These are phyloP conservation scores for Chiloscyllium punctatum DNA, from an alignment of 2,797 vertebrate species.

Conservation along the genomic window DNA sequence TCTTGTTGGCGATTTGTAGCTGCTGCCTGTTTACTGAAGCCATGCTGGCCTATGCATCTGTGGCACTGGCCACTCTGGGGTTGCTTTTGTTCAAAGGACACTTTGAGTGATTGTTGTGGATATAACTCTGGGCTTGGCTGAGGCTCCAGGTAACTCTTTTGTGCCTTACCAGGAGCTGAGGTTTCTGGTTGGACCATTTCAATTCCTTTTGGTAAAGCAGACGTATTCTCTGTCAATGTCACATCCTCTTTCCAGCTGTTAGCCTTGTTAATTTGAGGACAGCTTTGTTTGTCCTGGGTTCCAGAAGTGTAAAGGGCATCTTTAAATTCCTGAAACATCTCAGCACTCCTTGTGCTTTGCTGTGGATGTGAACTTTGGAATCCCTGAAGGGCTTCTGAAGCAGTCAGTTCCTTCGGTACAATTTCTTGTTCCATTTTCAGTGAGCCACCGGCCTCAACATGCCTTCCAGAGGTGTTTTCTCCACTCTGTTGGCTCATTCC, in stretches of 20 bases:
- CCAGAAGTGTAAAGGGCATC: conserved; percentile 51
- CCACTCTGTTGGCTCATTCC: conserved; percentile 34
- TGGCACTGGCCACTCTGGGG: background rate
- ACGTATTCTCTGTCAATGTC: conserved; percentile 42
- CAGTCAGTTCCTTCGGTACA: conserved; percentile 42
- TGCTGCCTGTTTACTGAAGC: background rate
- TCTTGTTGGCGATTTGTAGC: background rate
- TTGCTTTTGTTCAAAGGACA: background rate
- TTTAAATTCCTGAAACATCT: conserved; percentile 50
- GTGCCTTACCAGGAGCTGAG: background rate
- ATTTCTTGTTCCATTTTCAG: conserved; percentile 39
- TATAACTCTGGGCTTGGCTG: too few species aligned
- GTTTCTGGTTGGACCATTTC: conserved; percentile 47
- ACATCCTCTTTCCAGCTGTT: conserved; percentile 34
- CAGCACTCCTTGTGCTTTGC: conserved; percentile 43
- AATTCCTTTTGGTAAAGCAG: conserved; percentile 60
- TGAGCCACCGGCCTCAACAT: conserved; percentile 30
- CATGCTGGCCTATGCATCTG: background rate
- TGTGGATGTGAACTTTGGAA: conserved; percentile 39
- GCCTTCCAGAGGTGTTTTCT: conserved; percentile 41
- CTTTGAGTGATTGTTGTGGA: too few species aligned
- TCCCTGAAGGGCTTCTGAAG: conserved; percentile 46
- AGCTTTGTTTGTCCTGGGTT: conserved; percentile 44
- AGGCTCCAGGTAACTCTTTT: background rate
- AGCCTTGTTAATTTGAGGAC: conserved; percentile 15